These are phyloP conservation scores for Gymnosoma rotundatum DNA, from an alignment of 2,888 invertebrate species.

Conservation along the genomic window DNA sequence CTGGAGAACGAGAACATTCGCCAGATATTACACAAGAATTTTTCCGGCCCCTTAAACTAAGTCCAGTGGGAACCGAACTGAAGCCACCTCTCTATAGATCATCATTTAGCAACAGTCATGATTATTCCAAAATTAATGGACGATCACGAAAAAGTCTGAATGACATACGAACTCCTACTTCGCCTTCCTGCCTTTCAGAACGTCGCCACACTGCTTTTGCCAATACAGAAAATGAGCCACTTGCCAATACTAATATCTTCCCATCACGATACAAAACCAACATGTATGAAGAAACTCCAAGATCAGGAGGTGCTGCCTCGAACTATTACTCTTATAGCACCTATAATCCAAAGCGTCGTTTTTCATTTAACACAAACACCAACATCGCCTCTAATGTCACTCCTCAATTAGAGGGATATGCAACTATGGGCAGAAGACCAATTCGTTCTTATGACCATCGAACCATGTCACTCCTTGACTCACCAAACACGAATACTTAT, in stretches of 20 bases:
- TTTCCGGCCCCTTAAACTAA: constrained; percentile 79
- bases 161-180: constrained; percentile 77
- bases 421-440: constrained; percentile 80
- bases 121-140: constrained; percentile 74
- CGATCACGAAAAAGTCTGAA: constrained; percentile 80
- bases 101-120: constrained; percentile 67
- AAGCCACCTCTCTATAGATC: constrained; percentile 80
- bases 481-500: constrained; percentile 75
- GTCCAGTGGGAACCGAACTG: constrained; percentile 80
- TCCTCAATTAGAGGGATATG: constrained; percentile 79
- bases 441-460: constrained; percentile 80
- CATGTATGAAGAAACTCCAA: constrained; percentile 73
- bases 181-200: constrained; percentile 78
- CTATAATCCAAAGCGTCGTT: constrained; percentile 81
- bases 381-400: constrained; percentile 63
- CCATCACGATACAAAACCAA: constrained; percentile 77
- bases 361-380: constrained; percentile 79
- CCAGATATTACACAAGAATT: constrained; percentile 81
- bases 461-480: constrained; percentile 80
- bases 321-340: constrained; percentile 78
- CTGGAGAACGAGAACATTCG: constrained; percentile 76
- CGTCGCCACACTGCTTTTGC: constrained; percentile 74
- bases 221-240: constrained; percentile 75
- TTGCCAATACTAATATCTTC: constrained; percentile 59
- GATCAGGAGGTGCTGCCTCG: constrained; percentile 45